Evolutionary conservation across 2,797 vertebrate genomes (phyloP).

Genomic region (Chloroceryle amazona): DNA sequence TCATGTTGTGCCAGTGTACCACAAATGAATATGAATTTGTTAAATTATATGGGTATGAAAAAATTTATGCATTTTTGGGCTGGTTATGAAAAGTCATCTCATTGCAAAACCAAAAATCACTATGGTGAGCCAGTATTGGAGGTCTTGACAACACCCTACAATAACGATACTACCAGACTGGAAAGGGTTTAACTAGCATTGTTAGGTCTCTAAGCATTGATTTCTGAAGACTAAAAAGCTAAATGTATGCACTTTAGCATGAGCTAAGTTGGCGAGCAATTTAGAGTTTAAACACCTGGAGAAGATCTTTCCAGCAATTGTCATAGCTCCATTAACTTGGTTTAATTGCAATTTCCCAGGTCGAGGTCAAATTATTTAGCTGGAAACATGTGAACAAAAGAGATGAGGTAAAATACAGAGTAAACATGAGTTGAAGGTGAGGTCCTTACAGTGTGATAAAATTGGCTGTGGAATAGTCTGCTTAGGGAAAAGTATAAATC

Average conservation of each 20-base stretch:
- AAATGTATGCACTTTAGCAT: background rate
- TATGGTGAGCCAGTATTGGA: background rate
- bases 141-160: background rate
- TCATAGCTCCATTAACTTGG: accelerated
- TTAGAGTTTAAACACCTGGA: background rate
- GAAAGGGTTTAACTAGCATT: background rate
- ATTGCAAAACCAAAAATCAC: background rate
- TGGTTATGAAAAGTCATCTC: background rate
- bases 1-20: background rate
- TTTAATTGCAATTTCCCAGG: background rate
- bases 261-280: background rate
- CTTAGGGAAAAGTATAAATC: background rate
- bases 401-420: background rate
- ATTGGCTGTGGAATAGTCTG: background rate
- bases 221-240: background rate
- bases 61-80: background rate
- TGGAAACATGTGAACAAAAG: background rate
- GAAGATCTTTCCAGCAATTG: background rate
- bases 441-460: background rate
- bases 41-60: background rate
- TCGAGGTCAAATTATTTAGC: background rate
- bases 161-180: background rate
- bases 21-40: background rate
- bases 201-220: background rate
- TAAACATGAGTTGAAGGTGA: accelerated